Percentiles rank a stretch among this genome's conserved stretches.
Evolutionary conservation across 2,113 vertebrate species (phyloP).

Genomic region (Salvator merianae): DNA sequence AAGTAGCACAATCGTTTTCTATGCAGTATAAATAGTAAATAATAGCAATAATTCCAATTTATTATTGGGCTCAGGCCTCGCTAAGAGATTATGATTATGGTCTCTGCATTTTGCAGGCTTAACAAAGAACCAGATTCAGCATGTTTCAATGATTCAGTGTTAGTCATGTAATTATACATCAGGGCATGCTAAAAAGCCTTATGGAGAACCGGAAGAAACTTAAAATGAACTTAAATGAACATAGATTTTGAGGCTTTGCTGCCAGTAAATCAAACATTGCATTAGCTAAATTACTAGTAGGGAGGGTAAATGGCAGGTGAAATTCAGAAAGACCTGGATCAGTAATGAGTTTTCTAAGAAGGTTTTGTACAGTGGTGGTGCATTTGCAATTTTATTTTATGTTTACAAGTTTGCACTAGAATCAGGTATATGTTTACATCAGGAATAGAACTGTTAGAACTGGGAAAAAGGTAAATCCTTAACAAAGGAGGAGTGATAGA

Average conservation of each 20-base stretch:
- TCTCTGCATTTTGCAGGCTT: not conserved
- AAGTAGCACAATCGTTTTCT: not conserved
- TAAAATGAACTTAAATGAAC: constrained; percentile 45
- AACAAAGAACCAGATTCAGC: constrained; percentile 20
- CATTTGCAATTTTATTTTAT: not conserved
- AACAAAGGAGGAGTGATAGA: not conserved
- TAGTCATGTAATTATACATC: constrained; percentile 36
- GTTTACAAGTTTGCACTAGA: constrained; percentile 6
- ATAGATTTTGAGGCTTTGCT: constrained; percentile 28
- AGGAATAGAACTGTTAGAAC: not conserved
- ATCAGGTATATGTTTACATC: not conserved
- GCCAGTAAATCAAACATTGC: constrained; percentile 37
- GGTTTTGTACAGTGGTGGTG: not conserved
- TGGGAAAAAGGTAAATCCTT: not conserved
- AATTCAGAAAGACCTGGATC: constrained; percentile 10
- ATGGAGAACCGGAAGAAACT: constrained; percentile 48
- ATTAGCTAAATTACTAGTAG: constrained; percentile 29
- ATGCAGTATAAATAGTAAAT: not conserved
- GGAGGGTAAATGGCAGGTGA: constrained; percentile 30
- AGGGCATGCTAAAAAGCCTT: constrained; percentile 33
- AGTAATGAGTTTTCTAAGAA: not conserved
- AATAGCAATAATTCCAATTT: not conserved
- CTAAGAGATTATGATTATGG: not conserved
- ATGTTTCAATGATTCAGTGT: constrained; percentile 29
- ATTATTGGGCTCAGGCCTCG: not conserved